phyloP scores from a whole-genome alignment of 2,888 invertebrate species.

The Cyclophora punctaria region DNA sequence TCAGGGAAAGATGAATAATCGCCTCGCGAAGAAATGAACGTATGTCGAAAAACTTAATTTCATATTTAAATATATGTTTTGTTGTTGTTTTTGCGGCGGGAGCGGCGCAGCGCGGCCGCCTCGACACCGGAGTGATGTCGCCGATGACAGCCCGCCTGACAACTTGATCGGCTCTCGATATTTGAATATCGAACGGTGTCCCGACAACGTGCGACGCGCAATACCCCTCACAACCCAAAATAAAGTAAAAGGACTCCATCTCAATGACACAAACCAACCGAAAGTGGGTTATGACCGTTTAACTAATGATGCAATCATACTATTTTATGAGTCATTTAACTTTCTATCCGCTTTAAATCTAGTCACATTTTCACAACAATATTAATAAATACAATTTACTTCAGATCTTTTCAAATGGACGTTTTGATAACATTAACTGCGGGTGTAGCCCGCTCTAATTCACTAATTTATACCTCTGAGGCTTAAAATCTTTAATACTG shows the following conservation, averaged over 20 bases:
- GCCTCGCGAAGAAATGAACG: slow-evolving; percentile 58
- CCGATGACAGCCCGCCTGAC: slow-evolving; percentile 8
- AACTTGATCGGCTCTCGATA: slow-evolving; percentile 3
- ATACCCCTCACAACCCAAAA: slow-evolving; percentile 5
- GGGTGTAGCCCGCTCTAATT: slow-evolving; percentile 8
- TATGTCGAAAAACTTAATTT: slow-evolving; percentile 67
- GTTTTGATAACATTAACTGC: slow-evolving; percentile 1
- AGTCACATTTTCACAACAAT: slow-evolving; percentile 5
- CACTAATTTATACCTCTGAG: slow-evolving; percentile 21
- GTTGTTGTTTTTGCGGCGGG: slow-evolving; percentile 32
- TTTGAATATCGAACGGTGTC: not conserved
- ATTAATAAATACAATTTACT: slow-evolving; percentile 12
- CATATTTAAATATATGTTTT: slow-evolving; percentile 66
- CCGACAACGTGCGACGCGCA: slow-evolving; percentile 12
- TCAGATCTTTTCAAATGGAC: slow-evolving; percentile 17
- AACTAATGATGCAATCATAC: slow-evolving; percentile 18
- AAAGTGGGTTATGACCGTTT: slow-evolving; percentile 21
- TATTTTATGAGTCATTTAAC: slow-evolving; percentile 22
- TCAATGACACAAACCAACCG: slow-evolving; percentile 10
- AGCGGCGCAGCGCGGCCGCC: too few relatives aligned
- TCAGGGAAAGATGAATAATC: slow-evolving; percentile 65
- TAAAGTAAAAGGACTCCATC: slow-evolving; percentile 12
- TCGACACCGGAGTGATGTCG: slow-evolving; percentile 15
- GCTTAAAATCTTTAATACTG: slow-evolving; percentile 38
- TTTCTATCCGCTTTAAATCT: slow-evolving; percentile 12